Conservation (phyloP, 2,113 vertebrate species). For the Hippotragus niger region DNA sequence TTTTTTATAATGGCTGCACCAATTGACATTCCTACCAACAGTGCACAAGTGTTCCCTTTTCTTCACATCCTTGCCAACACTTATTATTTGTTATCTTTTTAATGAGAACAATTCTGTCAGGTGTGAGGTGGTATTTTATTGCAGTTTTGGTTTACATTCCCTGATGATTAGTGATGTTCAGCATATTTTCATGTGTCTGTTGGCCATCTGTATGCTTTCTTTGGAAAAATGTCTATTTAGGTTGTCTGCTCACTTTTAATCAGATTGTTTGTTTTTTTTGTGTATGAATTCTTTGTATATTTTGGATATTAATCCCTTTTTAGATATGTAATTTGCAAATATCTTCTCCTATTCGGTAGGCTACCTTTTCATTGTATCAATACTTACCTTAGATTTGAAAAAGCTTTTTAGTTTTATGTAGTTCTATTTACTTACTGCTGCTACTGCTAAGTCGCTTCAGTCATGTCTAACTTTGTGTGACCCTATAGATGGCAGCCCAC, state of each 20-base stretch:
- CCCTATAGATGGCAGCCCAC: no score
- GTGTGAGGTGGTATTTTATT: neutral
- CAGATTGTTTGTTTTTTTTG: neutral
- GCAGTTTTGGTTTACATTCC: neutral
- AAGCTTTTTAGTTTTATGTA: neutral
- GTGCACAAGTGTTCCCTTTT: neutral
- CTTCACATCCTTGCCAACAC: neutral
- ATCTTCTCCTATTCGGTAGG: neutral
- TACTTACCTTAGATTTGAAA: neutral
- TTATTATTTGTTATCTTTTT: neutral
- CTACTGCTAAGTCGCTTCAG: no score
- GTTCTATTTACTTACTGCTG: neutral
- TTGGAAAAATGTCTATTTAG: neutral
- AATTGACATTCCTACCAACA: no score
- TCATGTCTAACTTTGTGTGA: no score
- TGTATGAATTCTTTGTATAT: neutral
- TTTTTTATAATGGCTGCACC: neutral
- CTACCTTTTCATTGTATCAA: neutral
- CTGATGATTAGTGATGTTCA: neutral
- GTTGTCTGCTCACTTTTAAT: neutral
- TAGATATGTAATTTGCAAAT: neutral
- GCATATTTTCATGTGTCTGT: neutral
- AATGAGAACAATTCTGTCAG: neutral
- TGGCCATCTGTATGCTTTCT: neutral
- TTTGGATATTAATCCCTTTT: neutral